Evolutionary conservation across 1,140 invertebrate genomes (phyloP), one percentile per base, ranked within the genome.

Genomic region (Listronotus oregonensis): DNA sequence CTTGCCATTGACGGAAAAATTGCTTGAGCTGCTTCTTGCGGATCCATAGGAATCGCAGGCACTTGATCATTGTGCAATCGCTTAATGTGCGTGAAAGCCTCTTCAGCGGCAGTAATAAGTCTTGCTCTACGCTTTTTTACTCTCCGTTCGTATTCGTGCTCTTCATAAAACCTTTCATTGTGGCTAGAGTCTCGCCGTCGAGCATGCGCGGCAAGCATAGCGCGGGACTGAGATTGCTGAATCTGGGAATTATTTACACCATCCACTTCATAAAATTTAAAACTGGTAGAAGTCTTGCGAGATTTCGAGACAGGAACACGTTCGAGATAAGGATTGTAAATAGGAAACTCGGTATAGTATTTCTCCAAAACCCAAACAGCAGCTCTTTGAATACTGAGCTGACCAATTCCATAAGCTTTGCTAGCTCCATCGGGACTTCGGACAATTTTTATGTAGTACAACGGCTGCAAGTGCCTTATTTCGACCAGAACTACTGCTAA

Each of bases 201-300:
- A 0, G 88, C 84, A 76, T 90, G 89, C 0, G 87, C 86, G 6
- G 88, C 86, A 61, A 92, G 79, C 64, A 90, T 86, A 10, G 89
- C 86, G 50, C 87, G 78, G 3, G 81, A 86, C 68, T 87, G 85
- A 15, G 86, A 85, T 44, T 88, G 83, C 57, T 89, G 87, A 66
- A 88, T 82, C 50, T 86, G 85, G n/a, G 87, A 82, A 68, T 85
- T 90, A 40, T 89, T 88, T 12, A 86, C 84, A 14, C 89, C 93
- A 76, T 98, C 96, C 0, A 99, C 93, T 78, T 98, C 94, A 80
- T 99, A 99, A 79, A 97, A 96, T 77, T 98, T 98, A 73, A 97
- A 96, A 77, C 92, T 94, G 10, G 88, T 87, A 0, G 85, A 84
- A 32, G 86, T 87, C 78, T 91, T 91, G 62, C 90, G 85, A 1